Percentiles rank a stretch among this genome's conserved stretches.
These are phyloP conservation scores for Indicator indicator DNA, from an alignment of 2,113 vertebrate genomes.

Conservation along the genomic window DNA sequence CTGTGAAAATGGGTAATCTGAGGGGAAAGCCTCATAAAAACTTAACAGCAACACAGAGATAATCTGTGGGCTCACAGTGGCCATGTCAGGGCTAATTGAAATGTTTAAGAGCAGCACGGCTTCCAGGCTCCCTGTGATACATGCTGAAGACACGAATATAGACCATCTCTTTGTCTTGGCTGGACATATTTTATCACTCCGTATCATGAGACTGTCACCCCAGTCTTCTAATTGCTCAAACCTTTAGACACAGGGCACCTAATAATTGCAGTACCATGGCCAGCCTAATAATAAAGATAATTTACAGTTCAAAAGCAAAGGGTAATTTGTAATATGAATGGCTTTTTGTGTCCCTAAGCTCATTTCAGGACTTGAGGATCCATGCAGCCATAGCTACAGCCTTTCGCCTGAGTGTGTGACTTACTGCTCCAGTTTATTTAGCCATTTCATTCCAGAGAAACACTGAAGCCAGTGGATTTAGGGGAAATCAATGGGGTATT, in stretches of 20 bases:
- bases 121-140: slow-evolving; percentile 58
- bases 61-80: slow-evolving; percentile 66
- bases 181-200: slow-evolving; percentile 75
- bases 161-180: slow-evolving; percentile 73
- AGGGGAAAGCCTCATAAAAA: slow-evolving; percentile 70
- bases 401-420: not conserved
- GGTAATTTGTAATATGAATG: slow-evolving; percentile 71
- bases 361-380: slow-evolving; percentile 42
- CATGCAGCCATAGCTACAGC: slow-evolving; percentile 24
- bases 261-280: slow-evolving; percentile 76
- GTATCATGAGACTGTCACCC: slow-evolving; percentile 66
- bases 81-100: slow-evolving; percentile 71
- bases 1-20: slow-evolving; percentile 50
- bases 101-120: slow-evolving; percentile 65
- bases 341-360: slow-evolving; percentile 63
- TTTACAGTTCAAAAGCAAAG: slow-evolving; percentile 79
- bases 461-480: not conserved
- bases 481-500: slow-evolving; percentile 28
- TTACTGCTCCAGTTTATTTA: slow-evolving; percentile 36
- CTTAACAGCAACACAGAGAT: slow-evolving; percentile 62
- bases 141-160: slow-evolving; percentile 61
- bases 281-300: slow-evolving; percentile 78
- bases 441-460: slow-evolving; percentile 17
- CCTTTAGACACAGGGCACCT: slow-evolving; percentile 78
- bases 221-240: slow-evolving; percentile 76